These are phyloP conservation scores for Sorex fumeus DNA, from an alignment of 2,113 vertebrate genomes.

Conservation along the genomic window DNA sequence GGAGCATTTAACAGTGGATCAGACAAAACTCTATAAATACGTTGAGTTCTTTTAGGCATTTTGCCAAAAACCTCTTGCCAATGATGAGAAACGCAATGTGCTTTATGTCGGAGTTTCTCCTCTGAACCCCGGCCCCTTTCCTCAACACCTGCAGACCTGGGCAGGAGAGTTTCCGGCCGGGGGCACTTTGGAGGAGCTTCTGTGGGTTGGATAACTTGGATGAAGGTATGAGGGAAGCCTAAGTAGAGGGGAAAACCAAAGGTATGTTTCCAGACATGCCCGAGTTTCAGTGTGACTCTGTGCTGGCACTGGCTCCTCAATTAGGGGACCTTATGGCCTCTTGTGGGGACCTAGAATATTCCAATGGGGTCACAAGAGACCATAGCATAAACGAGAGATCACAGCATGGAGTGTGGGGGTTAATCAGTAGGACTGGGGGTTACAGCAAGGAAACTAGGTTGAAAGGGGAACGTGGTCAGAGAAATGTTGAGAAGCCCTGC, in stretches of 20 bases:
- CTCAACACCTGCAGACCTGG: not conserved
- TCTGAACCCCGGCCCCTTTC: conserved; percentile 45
- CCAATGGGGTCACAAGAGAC: no score
- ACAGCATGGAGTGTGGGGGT: no score
- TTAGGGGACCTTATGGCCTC: no score
- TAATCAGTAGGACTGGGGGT: no score
- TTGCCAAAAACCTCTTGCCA: conserved; percentile 72
- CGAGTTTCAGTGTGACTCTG: conserved; percentile 15
- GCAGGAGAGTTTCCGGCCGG: not conserved
- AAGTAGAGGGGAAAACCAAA: not conserved
- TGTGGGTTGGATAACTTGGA: not conserved
- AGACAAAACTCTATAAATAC: conserved; percentile 83
- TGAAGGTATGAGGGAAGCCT: not conserved
- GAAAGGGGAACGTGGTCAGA: no score
- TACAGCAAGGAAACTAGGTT: no score
- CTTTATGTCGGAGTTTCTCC: conserved; percentile 70
- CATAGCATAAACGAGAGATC: no score
- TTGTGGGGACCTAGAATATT: no score
- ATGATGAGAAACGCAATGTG: conserved; percentile 59
- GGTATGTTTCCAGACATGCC: not conserved
- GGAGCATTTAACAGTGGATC: conserved; percentile 81
- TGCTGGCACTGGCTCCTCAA: not conserved
- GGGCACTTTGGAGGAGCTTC: not conserved
- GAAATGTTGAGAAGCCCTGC: no score
- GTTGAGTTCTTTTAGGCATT: conserved; percentile 79